Conservation (phyloP, 2,797 vertebrate species). For the Oreochromis grahami region DNA sequence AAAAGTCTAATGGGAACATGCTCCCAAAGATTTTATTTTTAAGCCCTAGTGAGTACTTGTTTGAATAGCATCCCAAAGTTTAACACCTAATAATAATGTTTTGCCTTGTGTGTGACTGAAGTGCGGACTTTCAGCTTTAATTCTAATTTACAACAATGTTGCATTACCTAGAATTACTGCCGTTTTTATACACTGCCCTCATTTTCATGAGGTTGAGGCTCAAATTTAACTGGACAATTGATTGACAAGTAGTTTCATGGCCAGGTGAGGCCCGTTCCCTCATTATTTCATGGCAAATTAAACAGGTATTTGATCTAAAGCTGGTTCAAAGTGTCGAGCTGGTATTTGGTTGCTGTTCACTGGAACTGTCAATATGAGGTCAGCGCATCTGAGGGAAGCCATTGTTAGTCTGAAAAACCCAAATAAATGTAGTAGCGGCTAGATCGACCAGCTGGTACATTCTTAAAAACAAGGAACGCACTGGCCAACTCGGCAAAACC, state of each 20-base stretch:
- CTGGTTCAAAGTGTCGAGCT: not conserved
- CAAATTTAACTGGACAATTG: not conserved
- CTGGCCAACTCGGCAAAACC: not conserved
- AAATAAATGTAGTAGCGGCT: accelerated
- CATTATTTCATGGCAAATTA: not conserved
- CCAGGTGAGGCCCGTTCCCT: not conserved
- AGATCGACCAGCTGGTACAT: not conserved
- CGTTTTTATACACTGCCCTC: not conserved
- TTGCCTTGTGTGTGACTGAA: not conserved
- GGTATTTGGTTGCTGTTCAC: not conserved
- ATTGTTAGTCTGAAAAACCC: not conserved
- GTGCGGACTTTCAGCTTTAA: not conserved
- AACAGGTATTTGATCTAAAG: not conserved
- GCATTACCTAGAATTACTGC: not conserved
- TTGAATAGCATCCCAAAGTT: not conserved
- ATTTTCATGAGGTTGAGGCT: not conserved
- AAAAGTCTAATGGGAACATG: not conserved
- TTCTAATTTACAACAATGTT: not conserved
- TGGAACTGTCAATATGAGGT: not conserved
- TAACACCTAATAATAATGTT: not conserved
- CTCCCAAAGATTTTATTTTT: not conserved
- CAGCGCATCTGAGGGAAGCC: not conserved
- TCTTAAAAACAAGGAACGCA: not conserved
- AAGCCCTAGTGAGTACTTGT: not conserved
- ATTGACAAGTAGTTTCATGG: not conserved